Conservation (phyloP, 1,140 invertebrate species). For the Leguminivora glycinivorella region DNA sequence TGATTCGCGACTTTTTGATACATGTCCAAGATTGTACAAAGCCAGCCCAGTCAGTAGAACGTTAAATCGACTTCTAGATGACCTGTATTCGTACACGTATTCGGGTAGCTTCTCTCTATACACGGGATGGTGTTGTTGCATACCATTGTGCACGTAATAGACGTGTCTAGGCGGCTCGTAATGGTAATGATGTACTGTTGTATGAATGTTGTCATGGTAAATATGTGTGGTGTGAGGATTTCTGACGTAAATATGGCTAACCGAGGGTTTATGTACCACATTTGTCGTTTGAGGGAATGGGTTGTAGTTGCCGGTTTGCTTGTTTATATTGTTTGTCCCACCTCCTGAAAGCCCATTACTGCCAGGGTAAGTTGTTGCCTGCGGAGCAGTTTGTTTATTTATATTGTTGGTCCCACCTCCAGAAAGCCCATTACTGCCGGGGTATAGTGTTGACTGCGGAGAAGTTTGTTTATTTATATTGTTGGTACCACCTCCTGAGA, state of each 20-base stretch:
- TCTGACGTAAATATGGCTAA: not conserved
- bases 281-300: not conserved
- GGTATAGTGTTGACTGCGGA: not conserved
- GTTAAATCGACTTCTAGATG: slow-evolving; percentile 4
- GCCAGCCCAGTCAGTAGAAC: slow-evolving; percentile 2
- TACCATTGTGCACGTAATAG: not conserved
- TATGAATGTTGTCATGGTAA: not conserved
- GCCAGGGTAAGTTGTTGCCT: not conserved
- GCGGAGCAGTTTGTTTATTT: not conserved
- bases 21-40: slow-evolving; percentile 24
- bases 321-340: not conserved
- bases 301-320: not conserved
- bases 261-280: not conserved
- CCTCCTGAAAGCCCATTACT: not conserved
- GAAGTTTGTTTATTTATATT: not conserved
- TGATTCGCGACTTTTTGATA: not conserved
- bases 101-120: not conserved
- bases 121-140: not conserved
- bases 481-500: not conserved
- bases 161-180: not conserved
- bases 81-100: slow-evolving; percentile 20
- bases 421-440: not conserved
- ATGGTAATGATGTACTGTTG: not conserved
- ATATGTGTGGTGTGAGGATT: not conserved
- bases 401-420: not conserved